These are phyloP conservation scores for Exaiptasia diaphana DNA, from an alignment of 64 coral and sea anemone species.

Conservation along the genomic window DNA sequence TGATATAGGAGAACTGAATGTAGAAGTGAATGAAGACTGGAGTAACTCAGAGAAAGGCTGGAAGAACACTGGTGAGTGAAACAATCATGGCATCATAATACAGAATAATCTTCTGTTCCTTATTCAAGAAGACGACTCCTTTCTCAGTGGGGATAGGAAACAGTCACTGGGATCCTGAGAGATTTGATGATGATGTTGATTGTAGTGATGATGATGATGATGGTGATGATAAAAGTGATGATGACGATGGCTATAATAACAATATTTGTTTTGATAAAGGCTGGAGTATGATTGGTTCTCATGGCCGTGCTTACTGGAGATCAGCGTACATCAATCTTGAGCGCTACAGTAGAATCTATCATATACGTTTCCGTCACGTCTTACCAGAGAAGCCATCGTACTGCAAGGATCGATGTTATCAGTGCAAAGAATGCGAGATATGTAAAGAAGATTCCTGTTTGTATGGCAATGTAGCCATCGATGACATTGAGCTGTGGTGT, in stretches of 20 bases:
- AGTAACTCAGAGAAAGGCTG: neutral
- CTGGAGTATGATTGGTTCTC: conserved; percentile 52
- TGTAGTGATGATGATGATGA: too few species aligned
- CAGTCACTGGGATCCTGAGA: too few species aligned
- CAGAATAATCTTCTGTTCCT: neutral
- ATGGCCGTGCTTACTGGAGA: conserved; percentile 55
- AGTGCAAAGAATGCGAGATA: neutral
- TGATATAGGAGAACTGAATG: conserved; percentile 62
- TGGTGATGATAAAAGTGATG: too few species aligned
- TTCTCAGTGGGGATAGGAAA: too few species aligned
- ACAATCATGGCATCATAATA: too few species aligned
- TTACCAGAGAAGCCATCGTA: conserved; percentile 17
- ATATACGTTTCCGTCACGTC: conserved; percentile 40
- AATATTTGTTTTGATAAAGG: conserved; percentile 8
- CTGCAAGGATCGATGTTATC: neutral
- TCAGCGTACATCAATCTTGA: conserved; percentile 61
- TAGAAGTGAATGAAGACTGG: conserved; percentile 45
- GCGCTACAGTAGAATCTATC: conserved; percentile 13
- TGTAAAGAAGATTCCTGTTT: neutral
- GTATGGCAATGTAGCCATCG: conserved; percentile 58
- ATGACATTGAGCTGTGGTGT: conserved; percentile 45
- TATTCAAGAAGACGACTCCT: too few species aligned
- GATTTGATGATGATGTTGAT: neutral
- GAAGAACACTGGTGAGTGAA: conserved; percentile 32
- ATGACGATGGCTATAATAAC: neutral